Base-by-base conservation (phyloP, 2,113 vertebrate genomes). In the Labrus mixtus region DNA sequence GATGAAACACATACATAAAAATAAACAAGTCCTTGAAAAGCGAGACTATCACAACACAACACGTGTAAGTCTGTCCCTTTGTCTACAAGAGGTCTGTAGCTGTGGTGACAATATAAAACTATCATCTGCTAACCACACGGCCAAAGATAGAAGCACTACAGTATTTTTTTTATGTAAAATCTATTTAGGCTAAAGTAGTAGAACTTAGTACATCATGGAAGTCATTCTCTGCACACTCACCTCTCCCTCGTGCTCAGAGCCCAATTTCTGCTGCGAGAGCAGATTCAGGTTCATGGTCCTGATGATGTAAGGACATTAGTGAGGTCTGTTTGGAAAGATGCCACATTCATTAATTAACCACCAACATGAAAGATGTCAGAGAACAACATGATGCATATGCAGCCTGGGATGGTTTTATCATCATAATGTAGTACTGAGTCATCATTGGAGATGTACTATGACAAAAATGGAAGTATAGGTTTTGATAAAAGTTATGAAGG, bases 231-330 rank as follows among this genome's bases (percentile, higher is more conserved):
- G 62, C 45, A 60, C 82, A 94, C 96, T 96, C 94, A 98, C 96
- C 96, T 97, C 95, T 94, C 95, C 94, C 91, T 95, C 94, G 89
- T 96, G 95, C 87, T 96, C 95, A 94, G 95, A 89, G 89, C 95
- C 95, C 91, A 95, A 91, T 95, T 95, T 96, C 95, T 97, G 96
- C 93, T 96, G 96, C 95, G 95, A 88, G 90, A 96, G 96, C 94
- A 96, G 93, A 93, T 96, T 95, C 94, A 94, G 88, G 92, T 71
- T 95, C 95, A 95, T 93, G 89, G 94, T 94, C 97, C 97, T 96
- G 95, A 94, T 92, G 95, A 95, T 94, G 88, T 89, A 94, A 95
- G 93, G 95, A 94, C 96, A 96, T 98, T 95, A 96, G 95, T 94
- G 92, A 94, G 58, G 93, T 94, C 96, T 96, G 95, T 95, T 92